Evolutionary conservation across 2,113 vertebrate species (phyloP).

Genomic region (Neogobius melanostomus): DNA sequence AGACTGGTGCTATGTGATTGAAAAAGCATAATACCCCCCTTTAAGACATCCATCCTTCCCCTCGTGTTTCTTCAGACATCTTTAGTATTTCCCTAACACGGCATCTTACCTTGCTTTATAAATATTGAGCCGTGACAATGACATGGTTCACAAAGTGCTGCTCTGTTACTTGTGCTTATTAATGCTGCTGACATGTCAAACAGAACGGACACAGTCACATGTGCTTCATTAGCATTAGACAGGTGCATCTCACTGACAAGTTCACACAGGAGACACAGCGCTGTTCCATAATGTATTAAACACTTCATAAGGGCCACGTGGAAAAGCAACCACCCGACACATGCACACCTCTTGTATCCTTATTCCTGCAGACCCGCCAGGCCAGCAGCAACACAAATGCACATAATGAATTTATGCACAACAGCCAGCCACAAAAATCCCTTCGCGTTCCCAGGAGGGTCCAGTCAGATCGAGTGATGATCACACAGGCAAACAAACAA

Average conservation of each 20-base stretch:
- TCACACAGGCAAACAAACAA: slow-evolving; percentile 43
- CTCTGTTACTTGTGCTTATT: slow-evolving; percentile 51
- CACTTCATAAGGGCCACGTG: background rate
- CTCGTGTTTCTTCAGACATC: too few relatives aligned
- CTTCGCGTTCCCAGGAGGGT: slow-evolving; percentile 43
- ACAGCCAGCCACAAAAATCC: slow-evolving; percentile 51
- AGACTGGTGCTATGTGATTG: too few relatives aligned
- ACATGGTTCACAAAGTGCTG: slow-evolving; percentile 33
- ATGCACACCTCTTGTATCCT: slow-evolving; percentile 26
- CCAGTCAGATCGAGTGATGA: slow-evolving; percentile 52
- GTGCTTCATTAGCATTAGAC: slow-evolving; percentile 57
- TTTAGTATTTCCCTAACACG: too few relatives aligned
- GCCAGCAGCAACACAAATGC: slow-evolving; percentile 55
- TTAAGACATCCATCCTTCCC: too few relatives aligned
- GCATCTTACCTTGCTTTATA: slow-evolving; percentile 47
- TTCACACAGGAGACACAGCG: slow-evolving; percentile 29
- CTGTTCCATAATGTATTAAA: slow-evolving; percentile 1
- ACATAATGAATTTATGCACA: slow-evolving; percentile 50
- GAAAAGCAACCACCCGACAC: background rate
- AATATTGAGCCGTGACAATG: slow-evolving; percentile 52
- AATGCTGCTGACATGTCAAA: slow-evolving; percentile 63
- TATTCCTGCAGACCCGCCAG: slow-evolving; percentile 38
- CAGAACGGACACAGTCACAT: slow-evolving; percentile 52
- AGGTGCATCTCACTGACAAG: slow-evolving; percentile 41
- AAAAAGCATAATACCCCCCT: too few relatives aligned